Evolutionary conservation across 1,140 invertebrate genomes (phyloP), one percentile per base, ranked within the genome.

Genomic region (Megalonaias nervosa): DNA sequence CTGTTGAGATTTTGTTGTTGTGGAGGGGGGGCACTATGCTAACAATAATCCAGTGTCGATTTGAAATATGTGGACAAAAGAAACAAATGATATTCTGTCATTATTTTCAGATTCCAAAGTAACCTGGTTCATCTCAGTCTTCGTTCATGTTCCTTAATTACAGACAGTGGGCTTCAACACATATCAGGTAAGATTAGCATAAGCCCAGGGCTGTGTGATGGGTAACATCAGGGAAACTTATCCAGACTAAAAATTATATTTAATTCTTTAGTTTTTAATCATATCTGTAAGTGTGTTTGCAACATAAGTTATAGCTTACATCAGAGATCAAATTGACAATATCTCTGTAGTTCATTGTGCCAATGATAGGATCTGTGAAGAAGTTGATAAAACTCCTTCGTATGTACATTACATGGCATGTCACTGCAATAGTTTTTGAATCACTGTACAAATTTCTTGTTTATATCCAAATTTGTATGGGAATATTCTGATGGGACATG

Each of bases 91-190:
- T 74, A 58, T 48, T n/a, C 13, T 61, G 62, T 26, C 19, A 80
- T 70, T 77, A 71, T 38, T 79, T 85, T 65, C 79, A 89, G 88
- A 76, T 81, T 83, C 61, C 88, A 89, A 75, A 82, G 77, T 23
- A 80, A 83, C 55, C 71, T 89, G 21, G 71, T 70, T 60, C 77
- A 83, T 16, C 71, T 89, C 9, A 89, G 86, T 79, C 73, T 89
- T 16, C 80, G 78, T 58, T 82, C 84, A 3, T 89, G 88, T 80
- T 71, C 85, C 48, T 69, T 89, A 15, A 87, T 89, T n/a, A 89
- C 86, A 58, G 88, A 89, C 75, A 71, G 67, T 67, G 88, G 88
- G 55, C 73, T 89, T 19, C 77, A 86, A 38, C 64, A 74, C 16
- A 74, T 89, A 21, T 66, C 79, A 67, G 80, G 88, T 89, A 80